These are phyloP conservation scores for Procapra przewalskii DNA, from an alignment of 2,113 vertebrate genomes.

Conservation along the genomic window DNA sequence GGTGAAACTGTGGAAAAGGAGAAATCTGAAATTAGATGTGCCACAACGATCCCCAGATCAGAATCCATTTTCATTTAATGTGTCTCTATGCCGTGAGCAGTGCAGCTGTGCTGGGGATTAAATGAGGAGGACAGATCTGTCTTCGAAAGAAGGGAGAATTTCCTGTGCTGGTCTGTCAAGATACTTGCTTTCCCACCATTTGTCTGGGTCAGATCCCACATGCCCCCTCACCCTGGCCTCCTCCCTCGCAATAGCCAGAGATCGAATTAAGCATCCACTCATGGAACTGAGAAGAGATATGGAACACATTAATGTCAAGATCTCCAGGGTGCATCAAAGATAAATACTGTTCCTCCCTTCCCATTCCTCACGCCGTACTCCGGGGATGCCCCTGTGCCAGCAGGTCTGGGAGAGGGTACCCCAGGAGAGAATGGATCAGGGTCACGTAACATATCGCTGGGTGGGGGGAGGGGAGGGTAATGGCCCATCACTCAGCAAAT, in stretches of 20 bases:
- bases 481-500: neutral
- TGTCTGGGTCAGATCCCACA: constrained; percentile 44
- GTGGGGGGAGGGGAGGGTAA: neutral
- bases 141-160: constrained; percentile 41
- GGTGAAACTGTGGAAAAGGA: constrained; percentile 65
- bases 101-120: constrained; percentile 78
- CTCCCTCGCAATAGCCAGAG: constrained; percentile 49
- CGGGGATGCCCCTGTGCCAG: neutral
- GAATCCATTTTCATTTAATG: constrained; percentile 69
- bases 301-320: neutral
- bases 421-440: neutral
- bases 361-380: too few relatives aligned
- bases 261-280: constrained; percentile 43
- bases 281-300: neutral
- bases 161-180: constrained; percentile 64
- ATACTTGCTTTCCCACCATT: constrained; percentile 69
- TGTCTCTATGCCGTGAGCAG: constrained; percentile 58
- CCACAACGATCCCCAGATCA: constrained; percentile 69
- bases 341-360: neutral
- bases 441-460: neutral
- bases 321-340: neutral
- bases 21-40: constrained; percentile 57
- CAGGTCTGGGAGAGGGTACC: neutral
- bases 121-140: constrained; percentile 57
- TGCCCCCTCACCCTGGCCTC: neutral